Percentiles rank a stretch among this genome's conserved stretches.
Evolutionary conservation across 2,797 vertebrate genomes (phyloP).

Genomic region (Leptatherina wallacei): DNA sequence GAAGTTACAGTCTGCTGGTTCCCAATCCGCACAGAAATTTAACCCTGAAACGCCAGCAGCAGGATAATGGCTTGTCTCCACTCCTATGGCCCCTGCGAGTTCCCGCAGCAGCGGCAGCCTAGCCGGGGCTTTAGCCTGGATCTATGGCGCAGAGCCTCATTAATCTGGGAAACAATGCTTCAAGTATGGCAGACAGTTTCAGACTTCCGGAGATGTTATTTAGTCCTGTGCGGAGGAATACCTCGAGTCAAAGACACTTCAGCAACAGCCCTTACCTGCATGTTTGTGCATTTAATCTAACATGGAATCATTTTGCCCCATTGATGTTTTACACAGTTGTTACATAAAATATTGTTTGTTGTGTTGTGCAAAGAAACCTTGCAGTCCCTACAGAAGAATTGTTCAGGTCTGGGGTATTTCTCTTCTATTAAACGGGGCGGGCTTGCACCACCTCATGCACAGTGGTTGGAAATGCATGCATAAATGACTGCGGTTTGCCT

Average conservation of each 20-base stretch:
- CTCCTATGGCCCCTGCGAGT: slow-evolving; percentile 65
- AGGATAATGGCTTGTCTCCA: slow-evolving; percentile 60
- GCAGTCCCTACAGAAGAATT: slow-evolving; percentile 16
- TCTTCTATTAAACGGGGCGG: slow-evolving; percentile 17
- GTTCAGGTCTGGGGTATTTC: slow-evolving; percentile 15
- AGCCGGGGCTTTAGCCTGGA: slow-evolving; percentile 48
- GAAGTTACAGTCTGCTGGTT: slow-evolving; percentile 77
- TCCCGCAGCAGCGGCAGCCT: slow-evolving; percentile 39
- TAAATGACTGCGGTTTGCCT: slow-evolving; percentile 68
- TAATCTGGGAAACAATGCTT: slow-evolving; percentile 61
- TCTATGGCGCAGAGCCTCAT: slow-evolving; percentile 55
- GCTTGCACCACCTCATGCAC: slow-evolving; percentile 40
- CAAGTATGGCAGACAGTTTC: slow-evolving; percentile 50
- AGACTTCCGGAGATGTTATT: slow-evolving; percentile 13
- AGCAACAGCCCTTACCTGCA: background rate
- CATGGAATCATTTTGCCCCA: background rate
- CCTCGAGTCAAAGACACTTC: no score
- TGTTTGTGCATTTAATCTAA: no score
- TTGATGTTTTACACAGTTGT: no score
- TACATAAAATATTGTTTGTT: background rate
- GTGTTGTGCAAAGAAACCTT: background rate
- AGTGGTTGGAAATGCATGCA: slow-evolving; percentile 53
- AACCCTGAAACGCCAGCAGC: slow-evolving; percentile 71
- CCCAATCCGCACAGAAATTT: slow-evolving; percentile 78
- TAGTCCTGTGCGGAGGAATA: no score